Base-by-base conservation (phyloP, 2,888 invertebrate species). In the Tricholauxania praeusta region DNA sequence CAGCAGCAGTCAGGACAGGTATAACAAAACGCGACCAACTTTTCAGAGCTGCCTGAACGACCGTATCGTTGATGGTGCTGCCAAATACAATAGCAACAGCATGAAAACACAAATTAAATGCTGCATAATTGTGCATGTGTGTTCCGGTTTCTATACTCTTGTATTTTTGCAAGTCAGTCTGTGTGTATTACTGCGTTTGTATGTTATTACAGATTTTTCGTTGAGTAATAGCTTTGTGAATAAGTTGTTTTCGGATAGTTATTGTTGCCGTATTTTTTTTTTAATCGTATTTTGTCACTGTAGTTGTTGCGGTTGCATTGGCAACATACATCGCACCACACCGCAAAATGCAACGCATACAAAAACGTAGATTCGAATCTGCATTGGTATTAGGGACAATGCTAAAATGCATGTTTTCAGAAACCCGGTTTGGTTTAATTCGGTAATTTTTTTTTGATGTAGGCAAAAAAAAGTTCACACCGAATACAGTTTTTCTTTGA, bases 181-280 rank as follows among this genome's bases (percentile, higher is more conserved):
- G 47, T 32, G 19, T 57, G 60, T 28, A 28, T 28, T 28, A 28
- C 28, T 28, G n/a, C n/a, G 62, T 63, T 14, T 51, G 60, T 57
- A 28, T 64, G 55, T 62, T 62, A 53, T 47, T 53, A 67, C 67
- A 60, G 66, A 67, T 67, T 67, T 67, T 67, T 39, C 39, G 52
- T 72, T 67, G 67, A 72, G 67, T 72, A 67, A 72, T 66, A 47
- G 67, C 60, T 51, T 72, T 32, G 67, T 62, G 62, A 53, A 67
- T 72, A 62, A 72, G 60, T 53, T 66, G 57, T 67, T 60, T 63
- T 63, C 8, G 39, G 6, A 39, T 2, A 39, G 39, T 39, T 39
- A 39, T 39, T 39, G 39, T 39, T 39, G 10, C 4, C 28, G 28
- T 28, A 28, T 0, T 28, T 39, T 39, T 39, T 10, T 39, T 10